A percentile compares a stretch with the other conserved stretches of the same genome.
phyloP scores from a whole-genome alignment of 2,888 invertebrate species.

The Clusia tigrina region DNA sequence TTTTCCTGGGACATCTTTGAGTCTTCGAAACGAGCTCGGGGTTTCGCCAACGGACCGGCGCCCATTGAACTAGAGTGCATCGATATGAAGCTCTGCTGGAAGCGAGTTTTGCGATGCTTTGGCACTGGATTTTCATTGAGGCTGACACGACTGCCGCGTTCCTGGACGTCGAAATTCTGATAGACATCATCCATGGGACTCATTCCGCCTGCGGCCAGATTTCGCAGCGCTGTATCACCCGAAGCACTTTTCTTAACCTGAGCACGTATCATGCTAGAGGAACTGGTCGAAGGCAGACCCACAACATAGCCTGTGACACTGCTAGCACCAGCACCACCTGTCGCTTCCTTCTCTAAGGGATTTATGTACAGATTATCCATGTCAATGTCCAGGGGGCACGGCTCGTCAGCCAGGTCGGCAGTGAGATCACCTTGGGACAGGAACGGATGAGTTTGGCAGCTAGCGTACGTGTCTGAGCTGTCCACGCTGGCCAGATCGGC shows the following conservation, averaged over 20 bases:
- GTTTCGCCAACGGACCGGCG: slow-evolving; percentile 40
- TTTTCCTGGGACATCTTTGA: slow-evolving; percentile 68
- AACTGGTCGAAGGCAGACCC: slow-evolving; percentile 47
- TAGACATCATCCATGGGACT: slow-evolving; percentile 70
- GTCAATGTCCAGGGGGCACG: slow-evolving; percentile 66
- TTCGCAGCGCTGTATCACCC: slow-evolving; percentile 77
- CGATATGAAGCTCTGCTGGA: slow-evolving; percentile 74
- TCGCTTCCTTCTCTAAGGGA: slow-evolving; percentile 75
- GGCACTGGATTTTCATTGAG: slow-evolving; percentile 75
- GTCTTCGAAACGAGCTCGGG: slow-evolving; percentile 64
- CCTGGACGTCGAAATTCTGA: slow-evolving; percentile 67
- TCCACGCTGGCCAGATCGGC: slow-evolving; percentile 70
- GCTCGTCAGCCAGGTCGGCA: slow-evolving; percentile 65
- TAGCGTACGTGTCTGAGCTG: slow-evolving; percentile 94
- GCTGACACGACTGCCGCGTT: slow-evolving; percentile 67
- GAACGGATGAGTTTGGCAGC: slow-evolving; percentile 95
- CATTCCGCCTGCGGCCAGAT: slow-evolving; percentile 64
- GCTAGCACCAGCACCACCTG: slow-evolving; percentile 28
- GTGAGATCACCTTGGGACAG: slow-evolving; percentile 84
- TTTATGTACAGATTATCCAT: slow-evolving; percentile 89
- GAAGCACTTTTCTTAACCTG: slow-evolving; percentile 81
- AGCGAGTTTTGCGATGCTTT: slow-evolving; percentile 85
- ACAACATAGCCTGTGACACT: slow-evolving; percentile 55
- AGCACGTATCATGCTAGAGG: slow-evolving; percentile 66
- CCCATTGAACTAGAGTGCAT: slow-evolving; percentile 68